Percentiles rank a stretch among this genome's conserved stretches.
Conservation (phyloP, 1,140 invertebrate species). For the Pseudomyrmex sp. region DNA sequence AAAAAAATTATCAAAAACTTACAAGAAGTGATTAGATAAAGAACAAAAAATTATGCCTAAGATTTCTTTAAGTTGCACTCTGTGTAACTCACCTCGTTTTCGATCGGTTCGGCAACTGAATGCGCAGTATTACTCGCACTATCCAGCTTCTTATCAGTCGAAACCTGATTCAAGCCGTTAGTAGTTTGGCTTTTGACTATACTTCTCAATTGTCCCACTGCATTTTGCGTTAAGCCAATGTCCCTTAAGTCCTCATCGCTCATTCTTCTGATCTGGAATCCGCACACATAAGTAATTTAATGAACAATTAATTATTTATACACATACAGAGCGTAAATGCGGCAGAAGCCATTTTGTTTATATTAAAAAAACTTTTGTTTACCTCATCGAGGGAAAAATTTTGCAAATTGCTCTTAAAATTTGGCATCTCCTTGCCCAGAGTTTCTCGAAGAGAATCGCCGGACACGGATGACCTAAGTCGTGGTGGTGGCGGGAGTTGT, state of each 20-base stretch:
- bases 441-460: slow-evolving; percentile 82
- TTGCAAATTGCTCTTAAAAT: slow-evolving; percentile 82
- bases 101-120: slow-evolving; percentile 74
- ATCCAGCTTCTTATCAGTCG: slow-evolving; percentile 80
- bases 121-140: slow-evolving; percentile 74
- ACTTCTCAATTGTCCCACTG: slow-evolving; percentile 86
- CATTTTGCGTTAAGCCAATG: slow-evolving; percentile 84
- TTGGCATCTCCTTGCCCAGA: slow-evolving; percentile 84
- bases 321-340: no score
- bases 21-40: no score
- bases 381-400: slow-evolving; percentile 84
- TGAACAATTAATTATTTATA: not conserved
- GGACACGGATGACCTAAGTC: slow-evolving; percentile 77
- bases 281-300: not conserved
- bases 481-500: slow-evolving; percentile 78
- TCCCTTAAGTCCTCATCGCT: slow-evolving; percentile 86
- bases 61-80: not conserved
- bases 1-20: no score
- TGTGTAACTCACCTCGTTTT: slow-evolving; percentile 77
- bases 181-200: slow-evolving; percentile 86
- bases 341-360: not conserved
- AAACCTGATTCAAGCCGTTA: slow-evolving; percentile 83
- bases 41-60: not conserved
- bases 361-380: slow-evolving; percentile 32
- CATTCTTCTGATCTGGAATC: slow-evolving; percentile 85